Evolutionary conservation across 2,113 vertebrate genomes (phyloP).

Genomic region (Opisthocomus hoazin): DNA sequence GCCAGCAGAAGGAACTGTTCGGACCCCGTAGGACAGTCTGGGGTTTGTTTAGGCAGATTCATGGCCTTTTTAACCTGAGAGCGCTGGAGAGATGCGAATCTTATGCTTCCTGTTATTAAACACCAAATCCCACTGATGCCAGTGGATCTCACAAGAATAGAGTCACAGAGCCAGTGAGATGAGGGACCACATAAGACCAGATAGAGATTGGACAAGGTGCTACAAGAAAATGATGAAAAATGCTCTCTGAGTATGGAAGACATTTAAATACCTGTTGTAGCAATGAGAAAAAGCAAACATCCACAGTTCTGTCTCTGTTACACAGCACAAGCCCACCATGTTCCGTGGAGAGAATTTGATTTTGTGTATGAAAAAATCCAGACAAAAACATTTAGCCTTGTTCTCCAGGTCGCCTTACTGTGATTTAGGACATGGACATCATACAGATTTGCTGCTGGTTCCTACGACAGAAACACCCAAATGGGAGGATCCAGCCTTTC

Average conservation of each 20-base stretch:
- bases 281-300: neutral
- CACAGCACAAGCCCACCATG: neutral
- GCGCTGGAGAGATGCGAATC: neutral
- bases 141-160: neutral
- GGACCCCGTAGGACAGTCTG: neutral
- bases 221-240: neutral
- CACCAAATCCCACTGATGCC: neutral
- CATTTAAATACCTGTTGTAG: neutral
- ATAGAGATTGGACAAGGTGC: neutral
- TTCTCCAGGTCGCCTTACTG: neutral
- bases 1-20: neutral
- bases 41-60: neutral
- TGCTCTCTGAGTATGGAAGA: neutral
- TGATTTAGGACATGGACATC: neutral
- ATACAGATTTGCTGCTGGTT: neutral
- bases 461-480: neutral
- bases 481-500: neutral
- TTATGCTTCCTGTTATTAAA: neutral
- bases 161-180: neutral
- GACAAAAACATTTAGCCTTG: neutral
- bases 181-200: neutral
- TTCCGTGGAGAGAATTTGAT: neutral
- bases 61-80: neutral
- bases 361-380: neutral
- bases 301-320: neutral